A percentile compares a stretch with the other conserved stretches of the same genome.
phyloP scores from a whole-genome alignment of 2,113 vertebrate genomes.

The Atractosteus spatula region DNA sequence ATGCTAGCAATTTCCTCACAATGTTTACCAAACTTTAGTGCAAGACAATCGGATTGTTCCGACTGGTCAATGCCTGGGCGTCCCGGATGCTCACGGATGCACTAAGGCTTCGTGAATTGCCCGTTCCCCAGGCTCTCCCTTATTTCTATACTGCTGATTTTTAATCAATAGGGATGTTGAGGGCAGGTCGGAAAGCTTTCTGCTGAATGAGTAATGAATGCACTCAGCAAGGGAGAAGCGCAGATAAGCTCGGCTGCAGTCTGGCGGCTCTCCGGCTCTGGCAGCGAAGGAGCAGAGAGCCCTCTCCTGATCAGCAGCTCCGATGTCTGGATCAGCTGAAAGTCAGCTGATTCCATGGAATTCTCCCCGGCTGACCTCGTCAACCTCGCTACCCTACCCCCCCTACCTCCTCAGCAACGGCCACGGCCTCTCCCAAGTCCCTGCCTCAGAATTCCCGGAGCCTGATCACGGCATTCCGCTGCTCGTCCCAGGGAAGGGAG shows the following conservation, averaged over 20 bases:
- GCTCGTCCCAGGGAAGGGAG: not conserved
- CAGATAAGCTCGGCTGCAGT: not conserved
- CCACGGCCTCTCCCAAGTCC: not conserved
- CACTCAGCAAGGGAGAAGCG: not conserved
- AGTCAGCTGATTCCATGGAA: conserved; percentile 23
- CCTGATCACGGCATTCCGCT: conserved; percentile 2
- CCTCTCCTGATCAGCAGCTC: not conserved
- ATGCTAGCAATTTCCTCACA: not conserved
- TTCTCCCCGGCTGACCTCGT: not conserved
- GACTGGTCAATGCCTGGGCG: no score
- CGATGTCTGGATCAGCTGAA: conserved; percentile 30
- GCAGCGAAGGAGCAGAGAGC: not conserved
- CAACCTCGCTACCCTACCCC: not conserved
- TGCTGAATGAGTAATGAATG: not conserved
- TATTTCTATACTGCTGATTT: no score
- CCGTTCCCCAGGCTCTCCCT: no score
- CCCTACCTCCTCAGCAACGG: not conserved
- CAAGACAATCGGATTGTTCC: no score
- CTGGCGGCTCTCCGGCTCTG: not conserved
- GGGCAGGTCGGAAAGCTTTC: not conserved
- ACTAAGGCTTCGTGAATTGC: no score
- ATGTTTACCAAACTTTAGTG: no score
- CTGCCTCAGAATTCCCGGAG: not conserved
- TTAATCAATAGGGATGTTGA: no score
- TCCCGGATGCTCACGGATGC: no score